phyloP scores from a whole-genome alignment of 2,888 invertebrate genomes.

The Anaspis maculata region DNA sequence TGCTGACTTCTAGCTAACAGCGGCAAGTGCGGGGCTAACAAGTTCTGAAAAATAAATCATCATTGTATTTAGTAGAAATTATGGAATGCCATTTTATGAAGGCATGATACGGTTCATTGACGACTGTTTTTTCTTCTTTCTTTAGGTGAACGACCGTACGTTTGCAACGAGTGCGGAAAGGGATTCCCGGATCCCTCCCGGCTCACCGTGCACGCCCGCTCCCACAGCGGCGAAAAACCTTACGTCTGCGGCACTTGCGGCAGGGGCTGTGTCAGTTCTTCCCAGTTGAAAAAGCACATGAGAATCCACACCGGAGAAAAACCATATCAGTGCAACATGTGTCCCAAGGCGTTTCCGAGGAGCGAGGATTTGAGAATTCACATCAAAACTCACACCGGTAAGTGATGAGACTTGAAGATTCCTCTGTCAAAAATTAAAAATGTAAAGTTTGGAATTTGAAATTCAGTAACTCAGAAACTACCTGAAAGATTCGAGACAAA shows the following conservation, averaged over 20 bases:
- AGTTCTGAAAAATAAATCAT: no score
- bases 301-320: constrained; percentile 45
- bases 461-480: no score
- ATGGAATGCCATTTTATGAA: no score
- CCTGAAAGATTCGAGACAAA: no score
- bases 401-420: not conserved
- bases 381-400: constrained; percentile 37
- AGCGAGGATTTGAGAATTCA: constrained; percentile 38
- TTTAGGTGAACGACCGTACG: constrained; percentile 39
- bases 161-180: constrained; percentile 42
- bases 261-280: constrained; percentile 39
- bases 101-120: no score
- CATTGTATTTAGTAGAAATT: no score
- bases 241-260: constrained; percentile 38
- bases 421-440: not conserved
- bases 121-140: no score
- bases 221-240: constrained; percentile 44
- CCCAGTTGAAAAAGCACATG: constrained; percentile 42
- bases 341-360: constrained; percentile 37
- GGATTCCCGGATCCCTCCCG: constrained; percentile 46
- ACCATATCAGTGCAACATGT: constrained; percentile 39
- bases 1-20: no score
- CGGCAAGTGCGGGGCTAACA: no score
- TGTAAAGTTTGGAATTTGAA: no score
- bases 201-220: constrained; percentile 43